Evolutionary conservation across 2,797 vertebrate genomes (phyloP), one percentile per base, ranked within the genome.

Genomic region (Phrynocephalus vlangalii): DNA sequence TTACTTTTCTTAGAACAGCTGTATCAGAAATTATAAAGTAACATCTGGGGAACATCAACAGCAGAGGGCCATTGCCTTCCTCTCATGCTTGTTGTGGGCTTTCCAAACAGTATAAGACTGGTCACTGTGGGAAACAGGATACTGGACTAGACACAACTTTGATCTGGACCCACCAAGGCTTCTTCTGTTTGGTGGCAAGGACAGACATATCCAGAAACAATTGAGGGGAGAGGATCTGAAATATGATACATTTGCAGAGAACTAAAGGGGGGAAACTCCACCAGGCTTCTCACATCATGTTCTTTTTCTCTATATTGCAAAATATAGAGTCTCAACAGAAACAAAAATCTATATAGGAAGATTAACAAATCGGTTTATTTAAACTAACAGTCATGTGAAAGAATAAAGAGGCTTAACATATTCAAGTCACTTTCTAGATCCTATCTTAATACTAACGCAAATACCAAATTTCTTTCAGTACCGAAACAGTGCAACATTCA

Each of bases 401-500:
- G 70, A 13, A 76, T 6, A 50, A 76, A 91, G 22, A 1, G 0
- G 60, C 52, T 56, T 56, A 56, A 56, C 52, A 56, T 56, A 56
- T 56, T 13, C 52, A 11, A 56, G 52, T 56, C 52, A 56, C 52
- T 56, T 56, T 56, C 10, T 13, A 56, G 13, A 56, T 56, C 52
- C 52, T 56, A 56, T 13, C 52, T 56, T 56, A 56, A 56, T 56
- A 56, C 52, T 1, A 56, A 56, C 52, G 3, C 52, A 56, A 56
- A 56, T 13, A 56, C 52, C 52, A 56, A 11, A 56, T 79, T 70
- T 20, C 90, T 83, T 91, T 67, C 72, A 75, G 84, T 83, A 30
- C 48, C 7, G 2, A 88, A 89, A 86, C 77, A 90, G 24, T 6
- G 77, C 48, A 91, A 72, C 85, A 73, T 88, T 83, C 86, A 82